Evolutionary conservation across 2,113 vertebrate genomes (phyloP), one percentile per base, ranked within the genome.

Genomic region (Formicarius rufipectus): DNA sequence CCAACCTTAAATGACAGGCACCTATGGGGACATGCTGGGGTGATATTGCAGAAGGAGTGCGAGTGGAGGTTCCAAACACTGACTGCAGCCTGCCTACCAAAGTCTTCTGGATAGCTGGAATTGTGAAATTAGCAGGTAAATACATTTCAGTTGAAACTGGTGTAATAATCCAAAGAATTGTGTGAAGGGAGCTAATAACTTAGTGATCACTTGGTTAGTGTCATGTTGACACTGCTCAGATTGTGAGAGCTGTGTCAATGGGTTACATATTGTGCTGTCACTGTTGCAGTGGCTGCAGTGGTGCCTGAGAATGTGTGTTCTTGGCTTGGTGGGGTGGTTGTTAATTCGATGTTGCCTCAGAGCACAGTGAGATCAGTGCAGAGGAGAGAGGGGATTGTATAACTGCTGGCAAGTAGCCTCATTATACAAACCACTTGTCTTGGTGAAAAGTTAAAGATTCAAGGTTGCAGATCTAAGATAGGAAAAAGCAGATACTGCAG

Each of bases 31-130:
- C 97, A 19, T 99, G 98, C 97, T 99, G 99, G 99, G 99, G 98
- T 90, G 99, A 98, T 86, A 98, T 99, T 92, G 98, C 98, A 76
- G 99, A 99, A 95, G 98, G 99, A 87, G 99, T 99, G 71, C 97
- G 99, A 97, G 98, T 99, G 59, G 99, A 99, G 97, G 99, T 99
- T 94, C 98, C 98, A 52, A 99, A 99, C 97, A 98, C 99, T 8
- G 99, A 99, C 94, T 98, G 98, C 97, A 99, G 95, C 97, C 97
- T 99, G 62, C 98, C 99, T 93, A 98, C 98, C 81, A 99, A 99
- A 97, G 99, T 99, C 95, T 99, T 99, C 98, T 99, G 99, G 99
- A 99, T 99, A 96, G 99, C 99, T 98, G 99, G 98, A 92, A 98
- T 99, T 96, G 97, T 99, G 94, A 99, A 99, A 96, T 97, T 99